Percentiles rank a stretch among this genome's conserved stretches.
These are phyloP conservation scores for Ophonus ardosiacus DNA, from an alignment of 2,888 invertebrate genomes.

Conservation along the genomic window DNA sequence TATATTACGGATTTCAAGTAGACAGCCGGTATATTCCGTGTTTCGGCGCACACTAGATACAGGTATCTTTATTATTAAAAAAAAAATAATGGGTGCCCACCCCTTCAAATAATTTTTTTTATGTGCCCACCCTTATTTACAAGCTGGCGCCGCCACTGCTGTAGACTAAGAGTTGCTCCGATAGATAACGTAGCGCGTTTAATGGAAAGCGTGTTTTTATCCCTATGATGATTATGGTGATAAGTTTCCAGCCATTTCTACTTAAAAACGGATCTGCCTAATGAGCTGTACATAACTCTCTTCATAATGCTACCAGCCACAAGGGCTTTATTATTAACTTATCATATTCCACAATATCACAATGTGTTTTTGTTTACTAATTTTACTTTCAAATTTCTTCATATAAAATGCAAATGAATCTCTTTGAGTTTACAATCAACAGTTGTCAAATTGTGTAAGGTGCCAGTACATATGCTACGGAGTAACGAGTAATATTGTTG, in stretches of 20 bases:
- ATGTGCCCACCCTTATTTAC: too few relatives aligned
- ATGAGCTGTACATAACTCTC: constrained; percentile 53
- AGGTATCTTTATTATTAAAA: too few relatives aligned
- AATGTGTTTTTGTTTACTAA: constrained; percentile 13
- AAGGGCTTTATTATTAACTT: constrained; percentile 25
- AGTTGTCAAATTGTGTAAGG: neutral
- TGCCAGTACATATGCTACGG: too few relatives aligned
- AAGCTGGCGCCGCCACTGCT: too few relatives aligned
- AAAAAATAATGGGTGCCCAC: too few relatives aligned
- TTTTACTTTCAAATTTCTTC: neutral
- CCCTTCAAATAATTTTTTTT: too few relatives aligned
- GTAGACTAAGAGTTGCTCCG: too few relatives aligned
- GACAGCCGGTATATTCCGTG: too few relatives aligned
- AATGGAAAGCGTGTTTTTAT: constrained; percentile 64
- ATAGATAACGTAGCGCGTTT: constrained; percentile 60
- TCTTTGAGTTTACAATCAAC: neutral
- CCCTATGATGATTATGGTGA: constrained; percentile 57
- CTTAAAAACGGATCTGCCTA: constrained; percentile 55
- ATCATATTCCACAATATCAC: neutral
- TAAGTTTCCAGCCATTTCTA: constrained; percentile 51
- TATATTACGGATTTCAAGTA: too few relatives aligned
- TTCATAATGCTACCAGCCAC: constrained; percentile 28
- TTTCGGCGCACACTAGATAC: too few relatives aligned
- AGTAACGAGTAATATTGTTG: too few relatives aligned
- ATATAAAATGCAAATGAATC: neutral